Base-by-base conservation (phyloP, 2,888 invertebrate genomes). In the Hecatera dysodea region DNA sequence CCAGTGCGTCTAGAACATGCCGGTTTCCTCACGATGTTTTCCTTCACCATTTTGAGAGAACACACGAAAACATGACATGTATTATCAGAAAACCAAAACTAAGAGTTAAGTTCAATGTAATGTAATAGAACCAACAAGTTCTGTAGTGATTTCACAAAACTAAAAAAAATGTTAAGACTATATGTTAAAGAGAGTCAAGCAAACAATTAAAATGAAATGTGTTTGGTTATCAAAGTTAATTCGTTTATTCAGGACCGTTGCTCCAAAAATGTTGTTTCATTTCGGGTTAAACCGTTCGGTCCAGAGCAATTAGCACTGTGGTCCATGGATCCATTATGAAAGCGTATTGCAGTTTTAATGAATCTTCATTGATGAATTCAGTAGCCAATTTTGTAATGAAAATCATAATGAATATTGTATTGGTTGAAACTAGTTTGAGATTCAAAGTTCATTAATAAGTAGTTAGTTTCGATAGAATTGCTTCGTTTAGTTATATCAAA, bases 181-280 rank as follows among this genome's bases (percentile, higher is more conserved):
- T 24, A 33, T 29, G n/a, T 22, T 19, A 7, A 19, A 39, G 7
- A 24, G 1, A 17, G 19, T 17, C 15, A 9, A 29, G 22, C 67
- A 70, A 53, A 56, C 24, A 64, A 75, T 61, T 60, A 22, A 55
- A 56, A 22, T 24, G 27, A 42, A 77, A 71, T 77, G 50, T 55
- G 60, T 52, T 64, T 57, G 52, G 22, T 72, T 77, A 56, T 17
- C 42, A 42, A 36, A n/a, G 27, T 42, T 57, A 52, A 62, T 57
- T 36, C 39, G 56, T 65, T 62, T 52, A 77, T 52, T 52, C 12
- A 15, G 8, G 27, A 9, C 17, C 12, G 29, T 19, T 1, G n/a
- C 42, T 17, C 24, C 55, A 42, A 52, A 62, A 57, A 33, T 48
- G n/a, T 29, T 46, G 39, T 70, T 70, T 70, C 50, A 70, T 62